Percentiles rank a stretch among this genome's conserved stretches.
phyloP scores from a whole-genome alignment of 2,888 invertebrate genomes.

The Scaptodrosophila latifasciaeformis region DNA sequence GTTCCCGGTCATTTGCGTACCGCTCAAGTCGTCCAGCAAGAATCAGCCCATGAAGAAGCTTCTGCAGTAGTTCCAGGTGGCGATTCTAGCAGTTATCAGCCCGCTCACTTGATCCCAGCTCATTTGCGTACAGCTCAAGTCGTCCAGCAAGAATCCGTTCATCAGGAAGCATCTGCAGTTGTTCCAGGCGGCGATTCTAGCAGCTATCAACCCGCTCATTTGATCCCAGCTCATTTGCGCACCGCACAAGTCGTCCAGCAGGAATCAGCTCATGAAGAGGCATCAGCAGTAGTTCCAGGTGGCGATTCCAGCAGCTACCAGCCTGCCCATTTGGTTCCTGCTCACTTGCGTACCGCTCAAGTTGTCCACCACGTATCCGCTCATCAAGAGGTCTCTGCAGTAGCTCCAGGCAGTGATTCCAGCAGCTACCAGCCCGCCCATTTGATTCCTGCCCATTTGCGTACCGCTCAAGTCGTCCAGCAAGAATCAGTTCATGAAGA shows the following conservation, averaged over 20 bases:
- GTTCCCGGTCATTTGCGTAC: slow-evolving; percentile 1
- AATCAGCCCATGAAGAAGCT: slow-evolving; percentile 15
- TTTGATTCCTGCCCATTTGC: not conserved
- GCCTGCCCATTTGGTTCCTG: slow-evolving; percentile 1
- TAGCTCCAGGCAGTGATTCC: not conserved
- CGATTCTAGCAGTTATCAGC: slow-evolving; percentile 31
- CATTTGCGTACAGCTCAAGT: not conserved
- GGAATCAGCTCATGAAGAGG: not conserved
- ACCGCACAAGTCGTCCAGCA: not conserved
- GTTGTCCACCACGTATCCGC: not conserved
- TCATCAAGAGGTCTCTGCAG: not conserved
- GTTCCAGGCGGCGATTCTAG: slow-evolving; percentile 24
- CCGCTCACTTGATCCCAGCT: slow-evolving; percentile 12
- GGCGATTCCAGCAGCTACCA: slow-evolving; percentile 3
- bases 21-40: slow-evolving; percentile 16
- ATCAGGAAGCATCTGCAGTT: not conserved
- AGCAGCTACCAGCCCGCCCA: slow-evolving; percentile 13
- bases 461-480: slow-evolving; percentile 17
- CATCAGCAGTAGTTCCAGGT: not conserved
- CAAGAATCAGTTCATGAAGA: slow-evolving; percentile 31
- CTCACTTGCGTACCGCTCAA: not conserved
- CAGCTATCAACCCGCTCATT: slow-evolving; percentile 31
- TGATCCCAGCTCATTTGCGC: slow-evolving; percentile 2
- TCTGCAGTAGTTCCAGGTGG: slow-evolving; percentile 10
- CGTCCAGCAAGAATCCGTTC: too few species aligned